Base-by-base conservation (phyloP, 1,140 invertebrate species). In the Mycetomoellerius zeteki region DNA sequence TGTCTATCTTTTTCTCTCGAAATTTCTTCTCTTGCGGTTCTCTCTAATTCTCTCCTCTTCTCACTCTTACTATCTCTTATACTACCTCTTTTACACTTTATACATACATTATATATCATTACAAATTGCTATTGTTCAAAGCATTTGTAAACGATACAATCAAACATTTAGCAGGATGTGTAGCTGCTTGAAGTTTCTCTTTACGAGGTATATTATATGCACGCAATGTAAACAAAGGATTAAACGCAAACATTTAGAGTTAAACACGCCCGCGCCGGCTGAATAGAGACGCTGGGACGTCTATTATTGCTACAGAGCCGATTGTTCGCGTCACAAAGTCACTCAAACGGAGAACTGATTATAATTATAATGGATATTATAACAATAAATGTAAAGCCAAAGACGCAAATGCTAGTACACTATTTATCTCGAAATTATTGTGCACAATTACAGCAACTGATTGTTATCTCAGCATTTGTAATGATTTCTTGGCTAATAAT, bases 191-290 rank as follows among this genome's bases (percentile, higher is more conserved):
- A 75, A 75, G 67, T 30, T 47, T 47, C 37, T 54, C 65, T 81
- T 81, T 81, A 81, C 10, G 5, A n/a, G 10, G 8, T 8, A 50
- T 14, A n/a, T 47, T 50, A 33, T 60, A 75, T 60, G 14, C 10
- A n/a, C 6, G 54, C 8, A 30, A 60, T n/a, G 21, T 60, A 62
- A 82, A 75, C 16, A 21, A 47, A 16, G 54, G 12, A 21, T 75
- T 50, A 50, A 60, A 27, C n/a, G 80, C 80, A 82, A 82, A 84
- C 37, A 33, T 62, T 75, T 75, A 33, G 14, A 84, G n/a, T 73
- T 60, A 62, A 60, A 84, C 14, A 30, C 24, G 24, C 50, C 21
- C 14, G 21, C 24, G 24, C 50, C 21, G 52, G n/a, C 14, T 73
- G 65, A 82, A 82, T 60, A 60, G 80, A 73, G 43, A 24, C 24